Percentiles rank a stretch among this genome's conserved stretches.
phyloP scores from a whole-genome alignment of 2,888 invertebrate species.

The Rhodophaea formosa region DNA sequence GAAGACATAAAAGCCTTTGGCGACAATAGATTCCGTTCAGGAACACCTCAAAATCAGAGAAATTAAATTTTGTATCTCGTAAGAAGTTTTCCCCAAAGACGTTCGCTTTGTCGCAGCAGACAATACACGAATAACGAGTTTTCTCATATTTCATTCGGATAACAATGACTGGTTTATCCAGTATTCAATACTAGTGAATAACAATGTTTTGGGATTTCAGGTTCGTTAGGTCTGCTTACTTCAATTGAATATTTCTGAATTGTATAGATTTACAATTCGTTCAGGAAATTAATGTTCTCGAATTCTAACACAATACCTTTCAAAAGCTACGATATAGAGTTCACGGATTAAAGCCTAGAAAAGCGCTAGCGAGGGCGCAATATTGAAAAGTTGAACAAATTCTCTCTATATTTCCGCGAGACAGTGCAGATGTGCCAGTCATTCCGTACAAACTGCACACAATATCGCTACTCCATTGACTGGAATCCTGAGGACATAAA shows the following conservation, averaged over 20 bases:
- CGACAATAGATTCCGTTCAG: slow-evolving; percentile 55
- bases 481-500: slow-evolving; percentile 62
- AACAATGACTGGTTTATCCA: slow-evolving; percentile 63
- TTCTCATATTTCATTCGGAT: slow-evolving; percentile 68
- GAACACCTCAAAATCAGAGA: slow-evolving; percentile 61
- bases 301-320: too few relatives aligned
- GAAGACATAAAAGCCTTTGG: slow-evolving; percentile 61
- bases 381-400: slow-evolving; percentile 57
- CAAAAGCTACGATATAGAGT: background rate
- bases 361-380: slow-evolving; percentile 30
- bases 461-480: slow-evolving; percentile 63
- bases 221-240: background rate
- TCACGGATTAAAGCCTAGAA: background rate
- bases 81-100: slow-evolving; percentile 50
- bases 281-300: too few relatives aligned
- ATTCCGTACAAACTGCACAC: slow-evolving; percentile 63
- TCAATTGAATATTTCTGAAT: background rate
- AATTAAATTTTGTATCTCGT: slow-evolving; percentile 68
- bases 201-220: background rate
- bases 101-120: slow-evolving; percentile 58
- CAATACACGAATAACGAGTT: slow-evolving; percentile 59
- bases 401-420: slow-evolving; percentile 49
- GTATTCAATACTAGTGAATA: slow-evolving; percentile 52
- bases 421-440: slow-evolving; percentile 61
- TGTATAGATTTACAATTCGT: too few relatives aligned